Conservation (phyloP, 2,888 invertebrate genomes). For the Sceliomorpha sp. region DNA sequence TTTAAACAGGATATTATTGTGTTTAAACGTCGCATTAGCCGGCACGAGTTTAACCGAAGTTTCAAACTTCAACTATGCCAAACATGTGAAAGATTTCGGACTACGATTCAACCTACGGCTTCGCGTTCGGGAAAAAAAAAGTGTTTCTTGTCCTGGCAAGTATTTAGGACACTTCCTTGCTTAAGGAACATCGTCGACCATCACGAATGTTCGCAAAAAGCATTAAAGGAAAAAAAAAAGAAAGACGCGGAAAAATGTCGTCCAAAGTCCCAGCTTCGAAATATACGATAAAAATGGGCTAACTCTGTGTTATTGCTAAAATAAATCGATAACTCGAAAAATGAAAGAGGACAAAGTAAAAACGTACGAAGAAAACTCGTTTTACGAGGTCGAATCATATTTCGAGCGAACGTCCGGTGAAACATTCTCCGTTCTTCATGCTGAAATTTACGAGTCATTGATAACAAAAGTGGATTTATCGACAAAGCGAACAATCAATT, state of each 20-base stretch:
- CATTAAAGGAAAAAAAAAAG: too few species aligned
- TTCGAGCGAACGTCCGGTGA: slow-evolving; percentile 20
- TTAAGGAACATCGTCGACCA: not conserved
- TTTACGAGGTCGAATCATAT: too few species aligned
- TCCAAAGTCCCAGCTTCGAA: too few species aligned
- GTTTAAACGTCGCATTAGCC: too few species aligned
- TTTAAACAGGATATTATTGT: slow-evolving; percentile 17
- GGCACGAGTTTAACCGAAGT: slow-evolving; percentile 4
- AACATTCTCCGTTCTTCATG: slow-evolving; percentile 17
- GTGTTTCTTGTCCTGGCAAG: not conserved
- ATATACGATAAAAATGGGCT: too few species aligned
- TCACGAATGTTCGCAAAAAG: too few species aligned
- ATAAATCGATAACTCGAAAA: too few species aligned
- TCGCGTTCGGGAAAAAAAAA: not conserved
- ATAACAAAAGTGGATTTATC: slow-evolving; percentile 32
- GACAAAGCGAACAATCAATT: slow-evolving; percentile 23
- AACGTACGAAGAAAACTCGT: slow-evolving; percentile 8
- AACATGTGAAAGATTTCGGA: slow-evolving; percentile 16
- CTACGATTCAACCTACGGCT: not conserved
- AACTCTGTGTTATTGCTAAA: too few species aligned
- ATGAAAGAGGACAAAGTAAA: too few species aligned
- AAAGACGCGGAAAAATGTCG: too few species aligned
- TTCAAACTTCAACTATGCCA: slow-evolving; percentile 18
- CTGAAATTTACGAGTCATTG: slow-evolving; percentile 28
- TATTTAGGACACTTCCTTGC: not conserved